Percentiles rank a stretch among this genome's conserved stretches.
Evolutionary conservation across 2,797 vertebrate species (phyloP).

Genomic region (Aselliscus stoliczkanus): DNA sequence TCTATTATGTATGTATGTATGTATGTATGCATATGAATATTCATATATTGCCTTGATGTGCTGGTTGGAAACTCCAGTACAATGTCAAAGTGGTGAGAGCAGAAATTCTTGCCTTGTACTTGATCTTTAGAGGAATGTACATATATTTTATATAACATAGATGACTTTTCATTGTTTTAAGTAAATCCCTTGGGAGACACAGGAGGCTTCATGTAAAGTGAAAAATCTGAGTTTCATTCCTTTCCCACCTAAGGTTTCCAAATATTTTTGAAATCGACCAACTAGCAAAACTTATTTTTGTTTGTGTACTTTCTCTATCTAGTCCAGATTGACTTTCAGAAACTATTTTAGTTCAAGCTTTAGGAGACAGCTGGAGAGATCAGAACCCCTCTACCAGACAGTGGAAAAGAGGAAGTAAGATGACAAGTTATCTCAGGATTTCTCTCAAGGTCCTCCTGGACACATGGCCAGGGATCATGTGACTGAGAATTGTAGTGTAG

Average conservation of each 20-base stretch:
- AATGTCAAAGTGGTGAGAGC: background rate
- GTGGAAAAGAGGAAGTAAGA: conserved; percentile 77
- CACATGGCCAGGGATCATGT: background rate
- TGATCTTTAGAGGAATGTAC: background rate
- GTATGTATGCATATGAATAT: background rate
- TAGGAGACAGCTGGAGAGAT: conserved; percentile 81
- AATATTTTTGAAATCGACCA: background rate
- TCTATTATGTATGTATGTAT: background rate
- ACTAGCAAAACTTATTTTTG: background rate
- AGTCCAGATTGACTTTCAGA: conserved; percentile 82
- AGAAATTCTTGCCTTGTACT: background rate
- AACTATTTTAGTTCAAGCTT: conserved; percentile 82
- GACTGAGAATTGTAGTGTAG: conserved; percentile 26
- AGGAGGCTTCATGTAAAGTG: background rate
- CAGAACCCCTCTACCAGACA: conserved; percentile 67
- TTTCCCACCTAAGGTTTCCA: background rate
- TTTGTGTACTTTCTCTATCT: conserved; percentile 56
- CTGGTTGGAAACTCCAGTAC: background rate
- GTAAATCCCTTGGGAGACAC: background rate
- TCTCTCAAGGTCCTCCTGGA: background rate
- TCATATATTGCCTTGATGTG: background rate
- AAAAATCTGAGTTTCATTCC: background rate
- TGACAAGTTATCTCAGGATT: conserved; percentile 41
- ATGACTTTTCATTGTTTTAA: background rate
- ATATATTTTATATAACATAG: background rate